These are phyloP conservation scores for Heterodera carotae DNA, from an alignment of 1,140 invertebrate species.

Conservation along the genomic window DNA sequence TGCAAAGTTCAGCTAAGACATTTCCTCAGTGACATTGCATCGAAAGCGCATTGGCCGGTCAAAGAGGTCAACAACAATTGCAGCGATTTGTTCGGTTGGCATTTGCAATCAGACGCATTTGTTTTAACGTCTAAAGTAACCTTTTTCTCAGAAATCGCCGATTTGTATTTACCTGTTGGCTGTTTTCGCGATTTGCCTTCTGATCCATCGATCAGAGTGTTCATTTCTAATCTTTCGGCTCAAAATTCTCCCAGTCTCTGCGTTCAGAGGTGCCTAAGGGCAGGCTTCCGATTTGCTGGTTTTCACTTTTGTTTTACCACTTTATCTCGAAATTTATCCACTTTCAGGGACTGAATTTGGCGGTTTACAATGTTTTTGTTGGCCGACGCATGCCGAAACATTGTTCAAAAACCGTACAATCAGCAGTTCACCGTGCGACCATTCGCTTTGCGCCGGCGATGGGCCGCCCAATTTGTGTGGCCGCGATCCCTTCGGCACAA, in stretches of 20 bases:
- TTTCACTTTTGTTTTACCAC: conserved; percentile 4
- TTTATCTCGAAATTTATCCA: conserved; percentile 13
- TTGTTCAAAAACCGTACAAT: conserved; percentile 23
- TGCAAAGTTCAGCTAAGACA: conserved; percentile 35
- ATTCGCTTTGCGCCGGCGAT: conserved; percentile 40
- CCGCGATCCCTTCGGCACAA: conserved; percentile 49
- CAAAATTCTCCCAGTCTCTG: conserved; percentile 42
- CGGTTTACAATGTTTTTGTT: conserved; percentile 55
- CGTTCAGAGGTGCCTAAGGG: conserved; percentile 49
- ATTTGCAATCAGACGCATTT: conserved; percentile 34
- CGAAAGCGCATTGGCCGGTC: conserved; percentile 24
- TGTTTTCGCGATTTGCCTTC: conserved; percentile 30
- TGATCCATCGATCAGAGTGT: conserved; percentile 37
- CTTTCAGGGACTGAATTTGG: conserved; percentile 52
- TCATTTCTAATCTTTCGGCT: conserved; percentile 38
- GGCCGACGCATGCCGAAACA: conserved; percentile 20
- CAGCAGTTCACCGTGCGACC: conserved; percentile 32
- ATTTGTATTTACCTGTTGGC: conserved; percentile 19
- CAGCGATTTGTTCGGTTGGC: conserved; percentile 18
- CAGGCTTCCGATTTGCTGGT: conserved; percentile 53
- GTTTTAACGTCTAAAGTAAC: not conserved
- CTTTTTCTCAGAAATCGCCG: not conserved
- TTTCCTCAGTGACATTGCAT: conserved; percentile 28
- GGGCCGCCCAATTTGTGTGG: conserved; percentile 39
- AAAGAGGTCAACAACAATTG: conserved; percentile 39